These are phyloP conservation scores for Dipodomys spectabilis DNA, from an alignment of 2,113 vertebrate species.

Conservation along the genomic window DNA sequence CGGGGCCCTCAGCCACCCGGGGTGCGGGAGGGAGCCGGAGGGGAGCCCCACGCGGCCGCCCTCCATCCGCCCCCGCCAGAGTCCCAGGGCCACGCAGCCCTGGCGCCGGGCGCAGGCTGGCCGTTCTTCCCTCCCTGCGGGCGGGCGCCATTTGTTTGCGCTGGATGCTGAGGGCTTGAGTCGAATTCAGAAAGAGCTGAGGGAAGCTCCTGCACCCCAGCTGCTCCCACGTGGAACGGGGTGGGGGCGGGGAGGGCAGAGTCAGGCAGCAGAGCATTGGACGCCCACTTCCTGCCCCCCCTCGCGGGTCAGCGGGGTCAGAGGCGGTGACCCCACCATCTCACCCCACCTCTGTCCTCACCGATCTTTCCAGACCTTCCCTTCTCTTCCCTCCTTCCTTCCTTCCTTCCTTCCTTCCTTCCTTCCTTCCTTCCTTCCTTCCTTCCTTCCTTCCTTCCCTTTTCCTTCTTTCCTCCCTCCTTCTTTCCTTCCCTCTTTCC, in stretches of 20 bases:
- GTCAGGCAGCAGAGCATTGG: too few relatives aligned
- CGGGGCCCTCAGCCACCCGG: constrained; percentile 67
- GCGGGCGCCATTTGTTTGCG: too few relatives aligned
- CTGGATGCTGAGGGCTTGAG: too few relatives aligned
- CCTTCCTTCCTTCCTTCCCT: neutral
- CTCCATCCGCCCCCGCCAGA: accelerated
- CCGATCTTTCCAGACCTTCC: constrained; percentile 16
- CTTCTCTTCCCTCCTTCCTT: neutral
- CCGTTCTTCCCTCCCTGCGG: too few relatives aligned
- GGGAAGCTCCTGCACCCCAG: neutral
- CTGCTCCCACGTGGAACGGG: neutral
- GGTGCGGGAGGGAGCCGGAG: neutral
- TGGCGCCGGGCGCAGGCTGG: too few relatives aligned
- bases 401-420: neutral
- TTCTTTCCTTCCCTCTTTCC: neutral
- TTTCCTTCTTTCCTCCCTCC: neutral
- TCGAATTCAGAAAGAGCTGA: neutral
- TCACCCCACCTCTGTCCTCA: too few relatives aligned
- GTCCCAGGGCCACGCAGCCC: neutral
- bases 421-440: neutral
- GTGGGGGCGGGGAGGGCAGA: too few relatives aligned
- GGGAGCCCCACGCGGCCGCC: neutral
- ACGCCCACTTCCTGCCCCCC: neutral
- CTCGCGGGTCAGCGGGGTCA: neutral
- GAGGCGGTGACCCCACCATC: too few relatives aligned